These are phyloP conservation scores for Muntiacus muntjak DNA, from an alignment of 2,113 vertebrate species.

Conservation along the genomic window DNA sequence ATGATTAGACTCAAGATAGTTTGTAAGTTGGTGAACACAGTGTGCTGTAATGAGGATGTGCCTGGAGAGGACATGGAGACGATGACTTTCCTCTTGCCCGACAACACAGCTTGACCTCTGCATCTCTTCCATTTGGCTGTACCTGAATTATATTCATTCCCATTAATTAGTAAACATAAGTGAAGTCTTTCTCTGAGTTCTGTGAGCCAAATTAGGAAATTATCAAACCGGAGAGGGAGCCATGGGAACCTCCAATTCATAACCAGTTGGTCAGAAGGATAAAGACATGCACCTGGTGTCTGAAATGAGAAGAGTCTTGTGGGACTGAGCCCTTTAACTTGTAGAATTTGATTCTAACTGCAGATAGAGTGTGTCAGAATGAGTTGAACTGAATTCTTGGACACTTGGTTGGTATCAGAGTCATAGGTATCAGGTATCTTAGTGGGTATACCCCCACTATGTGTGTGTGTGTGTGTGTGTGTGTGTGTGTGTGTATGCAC, in stretches of 20 bases:
- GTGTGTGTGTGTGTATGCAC: too few relatives aligned
- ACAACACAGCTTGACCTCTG: background rate
- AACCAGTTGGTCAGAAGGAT: background rate
- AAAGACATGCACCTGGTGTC: background rate
- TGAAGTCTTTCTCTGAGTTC: background rate
- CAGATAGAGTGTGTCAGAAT: background rate
- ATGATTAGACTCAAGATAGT: background rate
- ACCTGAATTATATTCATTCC: background rate
- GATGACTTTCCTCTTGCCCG: accelerated
- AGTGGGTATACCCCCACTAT: background rate
- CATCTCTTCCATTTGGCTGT: background rate
- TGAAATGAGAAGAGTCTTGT: background rate
- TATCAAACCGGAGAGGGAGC: background rate
- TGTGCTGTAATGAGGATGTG: background rate
- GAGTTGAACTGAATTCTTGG: background rate
- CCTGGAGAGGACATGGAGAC: background rate
- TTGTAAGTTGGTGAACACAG: background rate
- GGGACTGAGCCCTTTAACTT: background rate
- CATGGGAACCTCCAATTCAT: background rate
- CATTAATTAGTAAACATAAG: background rate
- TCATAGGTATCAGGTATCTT: background rate
- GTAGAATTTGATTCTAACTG: background rate
- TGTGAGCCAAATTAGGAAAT: background rate
- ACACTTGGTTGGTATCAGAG: background rate
- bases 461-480: too few relatives aligned